Conservation (phyloP, 2,113 vertebrate genomes). For the Cyprinodon tularosa region DNA sequence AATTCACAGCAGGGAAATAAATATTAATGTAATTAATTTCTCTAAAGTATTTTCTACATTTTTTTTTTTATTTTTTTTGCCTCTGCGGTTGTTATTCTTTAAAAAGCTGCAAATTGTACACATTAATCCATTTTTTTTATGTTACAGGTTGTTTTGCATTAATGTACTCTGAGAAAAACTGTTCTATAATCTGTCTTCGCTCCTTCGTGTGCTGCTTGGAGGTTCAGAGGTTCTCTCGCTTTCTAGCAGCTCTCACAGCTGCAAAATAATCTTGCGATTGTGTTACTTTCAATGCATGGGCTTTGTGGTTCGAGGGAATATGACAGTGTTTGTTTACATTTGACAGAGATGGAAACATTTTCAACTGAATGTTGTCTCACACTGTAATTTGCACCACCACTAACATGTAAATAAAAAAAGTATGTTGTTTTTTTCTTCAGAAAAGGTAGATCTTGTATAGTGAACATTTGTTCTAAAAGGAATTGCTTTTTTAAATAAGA, state of each 20-base stretch:
- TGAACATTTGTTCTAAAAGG: conserved; percentile 65
- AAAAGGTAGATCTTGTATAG: conserved; percentile 64
- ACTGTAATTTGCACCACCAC: conserved; percentile 77
- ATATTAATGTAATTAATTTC: neutral
- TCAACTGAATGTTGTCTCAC: conserved; percentile 74
- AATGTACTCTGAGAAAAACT: conserved; percentile 19
- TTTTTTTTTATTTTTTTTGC: conserved; percentile 4
- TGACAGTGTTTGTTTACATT: conserved; percentile 74
- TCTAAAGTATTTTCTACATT: conserved; percentile 8
- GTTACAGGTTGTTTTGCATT: conserved; percentile 33
- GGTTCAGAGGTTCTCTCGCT: conserved; percentile 26
- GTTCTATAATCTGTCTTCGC: conserved; percentile 25
- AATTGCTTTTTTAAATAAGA: conserved; percentile 70
- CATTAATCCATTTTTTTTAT: conserved; percentile 11
- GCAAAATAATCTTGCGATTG: conserved; percentile 41
- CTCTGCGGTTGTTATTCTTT: neutral
- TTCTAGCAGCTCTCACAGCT: conserved; percentile 10
- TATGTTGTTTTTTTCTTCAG: conserved; percentile 65
- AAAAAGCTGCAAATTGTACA: neutral
- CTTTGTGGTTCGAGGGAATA: conserved; percentile 38
- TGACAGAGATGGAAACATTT: conserved; percentile 64
- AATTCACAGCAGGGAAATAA: neutral
- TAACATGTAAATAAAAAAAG: conserved; percentile 73
- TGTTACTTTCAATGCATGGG: conserved; percentile 38
- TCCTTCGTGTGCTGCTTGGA: conserved; percentile 16